These are phyloP conservation scores for Datnioides undecimradiatus DNA, from an alignment of 2,113 vertebrate genomes.

Conservation along the genomic window DNA sequence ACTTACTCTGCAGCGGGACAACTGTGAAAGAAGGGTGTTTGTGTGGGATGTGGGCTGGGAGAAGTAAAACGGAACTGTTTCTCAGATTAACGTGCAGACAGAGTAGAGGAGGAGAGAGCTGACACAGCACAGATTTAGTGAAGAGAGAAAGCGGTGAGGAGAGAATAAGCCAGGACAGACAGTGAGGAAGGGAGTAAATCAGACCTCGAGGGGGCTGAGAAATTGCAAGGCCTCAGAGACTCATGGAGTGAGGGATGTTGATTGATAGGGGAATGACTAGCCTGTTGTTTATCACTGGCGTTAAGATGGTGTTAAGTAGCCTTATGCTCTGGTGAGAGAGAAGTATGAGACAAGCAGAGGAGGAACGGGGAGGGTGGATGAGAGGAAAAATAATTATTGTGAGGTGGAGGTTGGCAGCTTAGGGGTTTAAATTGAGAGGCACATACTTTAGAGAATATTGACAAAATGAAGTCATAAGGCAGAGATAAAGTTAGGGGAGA, in stretches of 20 bases:
- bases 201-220: constrained; percentile 57
- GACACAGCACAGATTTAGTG: constrained; percentile 74
- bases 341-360: constrained; percentile 40
- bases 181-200: constrained; percentile 63
- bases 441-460: constrained; percentile 35
- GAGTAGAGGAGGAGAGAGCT: constrained; percentile 51
- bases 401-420: constrained; percentile 44
- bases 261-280: constrained; percentile 68
- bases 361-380: constrained; percentile 24
- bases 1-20: constrained; percentile 9
- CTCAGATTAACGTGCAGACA: constrained; percentile 52
- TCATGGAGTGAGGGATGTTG: constrained; percentile 52
- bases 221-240: constrained; percentile 67
- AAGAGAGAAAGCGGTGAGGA: constrained; percentile 40
- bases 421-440: constrained; percentile 23
- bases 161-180: constrained; percentile 60
- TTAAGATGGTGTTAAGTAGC: constrained; percentile 76
- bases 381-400: constrained; percentile 58
- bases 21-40: constrained; percentile 2
- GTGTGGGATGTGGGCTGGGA: constrained; percentile 1
- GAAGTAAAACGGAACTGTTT: constrained; percentile 50
- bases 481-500: constrained; percentile 16
- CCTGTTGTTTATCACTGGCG: constrained; percentile 76
- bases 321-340: constrained; percentile 51
- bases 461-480: constrained; percentile 37